Evolutionary conservation across 2,113 vertebrate genomes (phyloP).

Genomic region (Laticauda laticaudata): DNA sequence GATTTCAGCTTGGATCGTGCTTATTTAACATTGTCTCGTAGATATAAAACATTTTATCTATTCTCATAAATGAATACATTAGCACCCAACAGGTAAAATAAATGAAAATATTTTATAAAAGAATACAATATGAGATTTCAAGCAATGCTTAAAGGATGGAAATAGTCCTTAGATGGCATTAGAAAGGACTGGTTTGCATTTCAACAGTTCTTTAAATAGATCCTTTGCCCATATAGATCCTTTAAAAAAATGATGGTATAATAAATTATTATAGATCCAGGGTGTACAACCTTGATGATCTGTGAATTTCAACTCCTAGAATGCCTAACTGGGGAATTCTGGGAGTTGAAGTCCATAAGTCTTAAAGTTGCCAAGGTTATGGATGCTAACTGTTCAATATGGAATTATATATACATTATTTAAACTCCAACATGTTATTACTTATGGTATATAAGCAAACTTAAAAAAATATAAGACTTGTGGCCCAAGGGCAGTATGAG

Average conservation of each 20-base stretch:
- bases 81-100: neutral
- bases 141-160: neutral
- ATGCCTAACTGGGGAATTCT: neutral
- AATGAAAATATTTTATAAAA: neutral
- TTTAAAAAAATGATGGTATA: neutral
- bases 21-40: neutral
- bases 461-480: neutral
- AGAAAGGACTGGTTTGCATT: neutral
- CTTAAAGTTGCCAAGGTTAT: neutral
- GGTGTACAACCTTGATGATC: neutral
- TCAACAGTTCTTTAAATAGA: neutral
- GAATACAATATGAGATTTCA: neutral
- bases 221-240: neutral
- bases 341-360: too few species aligned
- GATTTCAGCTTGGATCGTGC: neutral
- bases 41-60: neutral
- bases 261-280: neutral
- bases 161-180: neutral
- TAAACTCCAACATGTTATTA: neutral
- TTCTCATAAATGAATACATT: neutral
- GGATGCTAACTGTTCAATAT: neutral
- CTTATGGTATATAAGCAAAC: neutral
- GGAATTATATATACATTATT: neutral
- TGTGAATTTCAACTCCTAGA: neutral
- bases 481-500: neutral